Percentiles rank a stretch among this genome's conserved stretches.
These are phyloP conservation scores for Drosophila ambigua DNA, from an alignment of 1,140 invertebrate species.

Conservation along the genomic window DNA sequence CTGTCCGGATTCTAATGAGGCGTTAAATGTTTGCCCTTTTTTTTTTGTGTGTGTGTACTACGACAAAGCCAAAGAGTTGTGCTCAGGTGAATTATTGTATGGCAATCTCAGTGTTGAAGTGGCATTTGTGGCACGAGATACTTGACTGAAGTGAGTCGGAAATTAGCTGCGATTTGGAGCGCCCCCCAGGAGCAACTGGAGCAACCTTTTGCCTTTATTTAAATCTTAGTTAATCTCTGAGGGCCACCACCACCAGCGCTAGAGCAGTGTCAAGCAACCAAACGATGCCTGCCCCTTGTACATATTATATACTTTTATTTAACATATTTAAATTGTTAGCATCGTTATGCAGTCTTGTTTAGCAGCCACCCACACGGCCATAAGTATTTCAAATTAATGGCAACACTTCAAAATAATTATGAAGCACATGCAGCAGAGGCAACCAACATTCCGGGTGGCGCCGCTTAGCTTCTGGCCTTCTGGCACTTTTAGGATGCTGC, in stretches of 20 bases:
- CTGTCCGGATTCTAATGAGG: slow-evolving; percentile 66
- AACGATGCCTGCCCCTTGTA: background rate
- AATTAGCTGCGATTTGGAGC: too few relatives aligned
- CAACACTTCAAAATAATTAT: slow-evolving; percentile 80
- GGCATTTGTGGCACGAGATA: too few relatives aligned
- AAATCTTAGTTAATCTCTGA: too few relatives aligned
- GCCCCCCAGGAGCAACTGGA: too few relatives aligned
- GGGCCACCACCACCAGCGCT: background rate
- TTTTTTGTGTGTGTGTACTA: background rate
- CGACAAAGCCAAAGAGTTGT: slow-evolving; percentile 17
- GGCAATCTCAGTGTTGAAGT: slow-evolving; percentile 3
- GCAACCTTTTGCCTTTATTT: too few relatives aligned
- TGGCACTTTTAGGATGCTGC: slow-evolving; percentile 81
- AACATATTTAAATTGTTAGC: slow-evolving; percentile 74
- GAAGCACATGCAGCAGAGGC: slow-evolving; percentile 56
- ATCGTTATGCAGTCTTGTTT: slow-evolving; percentile 61
- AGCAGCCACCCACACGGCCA: slow-evolving; percentile 48
- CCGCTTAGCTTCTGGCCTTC: slow-evolving; percentile 70
- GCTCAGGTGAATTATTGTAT: slow-evolving; percentile 9
- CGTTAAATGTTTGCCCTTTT: slow-evolving; percentile 60
- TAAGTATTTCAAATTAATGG: slow-evolving; percentile 79
- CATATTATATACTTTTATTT: slow-evolving; percentile 55
- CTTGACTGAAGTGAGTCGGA: too few relatives aligned
- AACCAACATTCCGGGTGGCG: slow-evolving; percentile 38
- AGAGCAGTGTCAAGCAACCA: background rate